phyloP scores from a whole-genome alignment of 2,797 vertebrate species.

The Sebastes trivittatus region DNA sequence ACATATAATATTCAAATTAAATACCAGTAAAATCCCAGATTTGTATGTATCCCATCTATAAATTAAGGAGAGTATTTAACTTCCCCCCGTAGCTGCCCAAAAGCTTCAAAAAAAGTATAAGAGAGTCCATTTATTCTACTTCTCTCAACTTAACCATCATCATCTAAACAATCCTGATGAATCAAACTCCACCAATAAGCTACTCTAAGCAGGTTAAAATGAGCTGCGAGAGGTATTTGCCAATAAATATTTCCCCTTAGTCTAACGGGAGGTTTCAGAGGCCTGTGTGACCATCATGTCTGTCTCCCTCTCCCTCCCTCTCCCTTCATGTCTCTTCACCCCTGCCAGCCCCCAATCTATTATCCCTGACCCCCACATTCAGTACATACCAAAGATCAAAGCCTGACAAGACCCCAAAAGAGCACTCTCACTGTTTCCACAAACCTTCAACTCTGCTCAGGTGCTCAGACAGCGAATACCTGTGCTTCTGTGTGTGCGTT shows the following conservation, averaged over 20 bases:
- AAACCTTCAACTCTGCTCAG: constrained; percentile 62
- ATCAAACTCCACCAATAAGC: neutral
- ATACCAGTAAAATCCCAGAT: neutral
- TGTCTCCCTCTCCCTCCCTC: neutral
- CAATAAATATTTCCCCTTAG: neutral
- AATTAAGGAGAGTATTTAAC: neutral
- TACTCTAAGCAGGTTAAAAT: neutral
- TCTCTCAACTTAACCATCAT: neutral
- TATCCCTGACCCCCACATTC: constrained; percentile 76
- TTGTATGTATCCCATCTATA: neutral
- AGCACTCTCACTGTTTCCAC: constrained; percentile 72
- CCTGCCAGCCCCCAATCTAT: constrained; percentile 63
- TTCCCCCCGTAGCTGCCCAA: neutral
- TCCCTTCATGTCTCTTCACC: constrained; percentile 63
- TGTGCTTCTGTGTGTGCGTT: constrained; percentile 21
- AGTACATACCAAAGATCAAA: constrained; percentile 79
- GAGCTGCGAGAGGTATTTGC: neutral
- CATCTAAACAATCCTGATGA: neutral
- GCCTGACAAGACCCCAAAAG: constrained; percentile 62
- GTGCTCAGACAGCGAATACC: constrained; percentile 57
- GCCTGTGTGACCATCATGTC: constrained; percentile 27
- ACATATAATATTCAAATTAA: neutral
- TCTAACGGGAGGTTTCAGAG: constrained; percentile 17
- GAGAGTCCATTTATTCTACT: neutral
- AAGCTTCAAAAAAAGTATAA: neutral